Evolutionary conservation across 2,113 vertebrate species (phyloP), one percentile per base, ranked within the genome.

Genomic region (Rallus limicola): DNA sequence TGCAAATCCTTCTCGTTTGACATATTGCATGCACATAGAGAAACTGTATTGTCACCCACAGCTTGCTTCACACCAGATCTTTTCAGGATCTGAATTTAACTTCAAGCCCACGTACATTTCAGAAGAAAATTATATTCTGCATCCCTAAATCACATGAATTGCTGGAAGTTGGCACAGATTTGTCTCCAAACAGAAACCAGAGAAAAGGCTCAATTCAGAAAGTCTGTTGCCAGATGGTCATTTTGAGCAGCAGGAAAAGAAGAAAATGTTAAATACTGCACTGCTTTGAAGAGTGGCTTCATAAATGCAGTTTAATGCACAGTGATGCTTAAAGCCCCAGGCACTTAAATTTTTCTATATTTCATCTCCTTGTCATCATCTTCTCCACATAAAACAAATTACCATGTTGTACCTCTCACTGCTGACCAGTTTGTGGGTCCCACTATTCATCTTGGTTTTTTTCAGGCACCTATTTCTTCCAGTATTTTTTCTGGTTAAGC

Each of bases 181-280:
- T 69, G 53, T 83, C 74, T 42, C 52, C 68, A 91, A 92, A 90
- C 84, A 95, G 90, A 97, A 94, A 92, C 50, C 56, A 52, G 93
- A 90, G 63, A 65, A 68, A 80, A 88, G 88, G 88, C 88, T 79
- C 56, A 31, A 7, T 62, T 72, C 76, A 68, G 76, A 58, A 80
- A 88, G 38, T 88, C 95, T 94, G 67, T 13, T 88, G 77, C 86
- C 95, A 96, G 91, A 96, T 91, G 96, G 95, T 71, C 78, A 82
- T 91, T 96, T 93, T 62, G 88, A 94, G 88, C 83, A 94, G 81
- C 65, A 88, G 90, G 72, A 82, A 84, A 76, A 79, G 85, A 59
- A 91, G 82, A 93, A 84, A 92, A 96, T 69, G 81, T 94, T 88
- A 93, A 97, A 94, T 72, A 7, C 50, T 69, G 81, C 86, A 92